A percentile compares a stretch with the other conserved stretches of the same genome.
Evolutionary conservation across 2,113 vertebrate genomes (phyloP).

Genomic region (Dermatemys mawii): DNA sequence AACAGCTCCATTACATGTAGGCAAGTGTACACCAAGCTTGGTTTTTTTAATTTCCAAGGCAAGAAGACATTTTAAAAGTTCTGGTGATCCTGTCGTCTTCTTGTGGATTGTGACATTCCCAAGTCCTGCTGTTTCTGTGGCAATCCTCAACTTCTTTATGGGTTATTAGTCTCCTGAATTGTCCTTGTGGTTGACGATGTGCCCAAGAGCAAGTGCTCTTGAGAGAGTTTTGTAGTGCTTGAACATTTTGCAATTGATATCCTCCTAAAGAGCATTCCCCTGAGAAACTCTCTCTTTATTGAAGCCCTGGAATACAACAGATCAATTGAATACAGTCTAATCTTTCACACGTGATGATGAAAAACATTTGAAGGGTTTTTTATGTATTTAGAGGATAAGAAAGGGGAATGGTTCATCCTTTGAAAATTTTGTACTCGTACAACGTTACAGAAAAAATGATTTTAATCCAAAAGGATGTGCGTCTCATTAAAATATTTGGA

Average conservation of each 20-base stretch:
- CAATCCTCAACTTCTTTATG: not conserved
- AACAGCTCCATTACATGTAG: not conserved
- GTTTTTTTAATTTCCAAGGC: not conserved
- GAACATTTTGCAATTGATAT: not conserved
- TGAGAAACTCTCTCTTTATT: not conserved
- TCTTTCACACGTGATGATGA: not conserved
- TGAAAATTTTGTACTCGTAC: not conserved
- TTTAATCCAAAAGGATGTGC: not conserved
- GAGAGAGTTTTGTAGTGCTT: not conserved
- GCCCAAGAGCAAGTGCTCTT: not conserved
- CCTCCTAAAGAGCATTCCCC: not conserved
- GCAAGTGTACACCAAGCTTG: not conserved
- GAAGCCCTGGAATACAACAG: not conserved
- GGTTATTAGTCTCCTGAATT: not conserved
- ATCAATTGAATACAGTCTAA: not conserved
- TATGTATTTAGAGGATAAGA: not conserved
- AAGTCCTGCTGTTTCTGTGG: not conserved
- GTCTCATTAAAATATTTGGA: not conserved
- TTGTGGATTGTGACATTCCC: not conserved
- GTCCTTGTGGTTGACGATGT: not conserved
- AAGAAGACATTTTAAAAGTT: not conserved
- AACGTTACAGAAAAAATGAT: not conserved
- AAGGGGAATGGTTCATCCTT: not conserved
- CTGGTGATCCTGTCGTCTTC: not conserved
- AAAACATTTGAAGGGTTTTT: not conserved